Evolutionary conservation across 2,113 vertebrate genomes (phyloP).

Genomic region (Microcebus jonahi): DNA sequence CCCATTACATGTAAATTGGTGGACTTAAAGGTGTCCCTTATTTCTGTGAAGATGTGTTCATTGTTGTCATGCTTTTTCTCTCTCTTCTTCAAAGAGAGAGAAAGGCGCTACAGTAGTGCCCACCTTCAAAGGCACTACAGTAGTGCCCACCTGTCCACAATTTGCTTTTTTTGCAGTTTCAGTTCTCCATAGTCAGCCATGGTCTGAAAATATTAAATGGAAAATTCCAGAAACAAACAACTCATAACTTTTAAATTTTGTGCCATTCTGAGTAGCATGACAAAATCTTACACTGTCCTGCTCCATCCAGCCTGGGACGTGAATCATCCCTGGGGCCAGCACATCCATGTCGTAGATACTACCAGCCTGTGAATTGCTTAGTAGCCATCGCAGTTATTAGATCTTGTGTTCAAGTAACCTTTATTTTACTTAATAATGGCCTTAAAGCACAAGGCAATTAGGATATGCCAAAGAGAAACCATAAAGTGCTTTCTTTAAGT

Average conservation of each 20-base stretch:
- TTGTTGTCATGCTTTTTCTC: background rate
- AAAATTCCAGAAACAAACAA: background rate
- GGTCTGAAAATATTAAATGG: background rate
- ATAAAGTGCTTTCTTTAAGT: background rate
- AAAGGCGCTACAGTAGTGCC: background rate
- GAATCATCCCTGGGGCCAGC: background rate
- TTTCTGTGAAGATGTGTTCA: background rate
- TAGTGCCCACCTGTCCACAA: background rate
- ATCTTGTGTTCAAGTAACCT: background rate
- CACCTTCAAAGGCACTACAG: background rate
- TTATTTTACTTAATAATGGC: background rate
- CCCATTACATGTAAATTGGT: background rate
- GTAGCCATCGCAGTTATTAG: background rate
- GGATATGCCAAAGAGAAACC: background rate
- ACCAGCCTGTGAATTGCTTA: background rate
- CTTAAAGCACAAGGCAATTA: background rate
- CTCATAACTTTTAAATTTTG: background rate
- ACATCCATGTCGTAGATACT: background rate
- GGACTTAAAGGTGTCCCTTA: background rate
- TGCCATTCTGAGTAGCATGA: background rate
- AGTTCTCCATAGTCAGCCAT: background rate
- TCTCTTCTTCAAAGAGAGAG: background rate
- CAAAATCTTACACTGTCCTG: background rate
- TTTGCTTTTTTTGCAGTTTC: background rate
- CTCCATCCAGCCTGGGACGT: background rate